A percentile compares a stretch with the other conserved stretches of the same genome.
Conservation (phyloP, 1,140 invertebrate genomes). For the Ruditapes philippinarum region DNA sequence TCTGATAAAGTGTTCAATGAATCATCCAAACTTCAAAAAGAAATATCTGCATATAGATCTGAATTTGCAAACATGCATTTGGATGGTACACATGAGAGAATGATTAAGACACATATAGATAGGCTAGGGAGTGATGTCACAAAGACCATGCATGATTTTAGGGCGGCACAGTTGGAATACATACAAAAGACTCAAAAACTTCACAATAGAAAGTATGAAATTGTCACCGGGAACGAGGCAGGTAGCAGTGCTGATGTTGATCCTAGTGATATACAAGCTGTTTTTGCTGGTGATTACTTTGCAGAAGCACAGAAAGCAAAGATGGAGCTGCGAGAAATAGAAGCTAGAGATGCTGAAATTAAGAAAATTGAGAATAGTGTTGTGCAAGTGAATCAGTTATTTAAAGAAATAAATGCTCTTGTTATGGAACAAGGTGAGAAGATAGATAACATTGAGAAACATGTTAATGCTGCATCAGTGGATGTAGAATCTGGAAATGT, state of each 20-base stretch:
- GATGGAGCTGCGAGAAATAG: slow-evolving; percentile 53
- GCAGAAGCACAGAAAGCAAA: slow-evolving; percentile 46
- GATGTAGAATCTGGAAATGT: slow-evolving; percentile 30
- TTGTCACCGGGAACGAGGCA: slow-evolving; percentile 45
- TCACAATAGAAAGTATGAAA: slow-evolving; percentile 59
- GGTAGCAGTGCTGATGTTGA: slow-evolving; percentile 16
- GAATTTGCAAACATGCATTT: slow-evolving; percentile 33
- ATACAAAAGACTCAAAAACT: slow-evolving; percentile 60
- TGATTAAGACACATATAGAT: slow-evolving; percentile 51
- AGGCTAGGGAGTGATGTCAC: slow-evolving; percentile 47
- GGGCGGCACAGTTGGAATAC: slow-evolving; percentile 57
- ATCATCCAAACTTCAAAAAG: slow-evolving; percentile 42
- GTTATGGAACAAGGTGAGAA: slow-evolving; percentile 64
- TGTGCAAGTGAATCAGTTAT: slow-evolving; percentile 58
- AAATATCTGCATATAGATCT: slow-evolving; percentile 17
- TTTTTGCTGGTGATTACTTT: slow-evolving; percentile 59
- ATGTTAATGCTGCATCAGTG: slow-evolving; percentile 14
- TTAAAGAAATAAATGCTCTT: slow-evolving; percentile 65
- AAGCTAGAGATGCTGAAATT: slow-evolving; percentile 51
- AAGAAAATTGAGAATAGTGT: slow-evolving; percentile 65
- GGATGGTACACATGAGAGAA: slow-evolving; percentile 48
- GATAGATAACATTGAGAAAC: slow-evolving; percentile 50
- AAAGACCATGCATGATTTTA: slow-evolving; percentile 46
- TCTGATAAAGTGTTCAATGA: slow-evolving; percentile 52
- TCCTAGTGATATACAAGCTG: slow-evolving; percentile 39